Evolutionary conservation across 2,888 invertebrate species (phyloP), one percentile per base, ranked within the genome.

Genomic region (Thymelicus acteon): DNA sequence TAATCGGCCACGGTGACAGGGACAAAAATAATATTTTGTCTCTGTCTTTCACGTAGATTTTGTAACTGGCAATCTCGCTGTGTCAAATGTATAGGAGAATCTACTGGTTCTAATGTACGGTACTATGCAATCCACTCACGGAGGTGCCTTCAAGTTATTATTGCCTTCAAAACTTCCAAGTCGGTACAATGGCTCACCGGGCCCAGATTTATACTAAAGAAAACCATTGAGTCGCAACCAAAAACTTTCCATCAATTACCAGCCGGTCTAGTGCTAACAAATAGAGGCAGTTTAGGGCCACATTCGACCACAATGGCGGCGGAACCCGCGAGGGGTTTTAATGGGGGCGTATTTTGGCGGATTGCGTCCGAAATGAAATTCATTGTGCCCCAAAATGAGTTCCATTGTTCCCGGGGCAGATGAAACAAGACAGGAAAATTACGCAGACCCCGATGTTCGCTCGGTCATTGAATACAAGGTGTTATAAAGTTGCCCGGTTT

Each of bases 341-440:
- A 91, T 90, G 86, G 84, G 82, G 76, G 80, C 80, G 82, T 85
- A 88, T 90, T 90, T 89, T 82, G 86, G 86, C 76, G 84, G 83
- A 84, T 87, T 82, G 87, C 84, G 82, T 80, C 85, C 86, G 82
- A 89, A 91, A 91, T 87, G 87, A 86, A 87, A 85, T 88, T 90
- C 89, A 91, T 91, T 90, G 87, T 90, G 82, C 80, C 82, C 85
- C 85, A 86, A 92, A 91, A 91, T 90, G 91, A 91, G 88, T 84
- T 84, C 85, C 81, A 89, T 91, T 91, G 92, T 92, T 88, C 88
- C 81, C 76, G 31, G 61, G 10, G 77, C 77, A 86, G 90, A 89
- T 89, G 88, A 89, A 90, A 90, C 88, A 89, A 85, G 85, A 85
- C 91, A 91, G 91, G 91, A 91, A 91, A 92, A 92, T 92, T 92